phyloP scores from a whole-genome alignment of 2,888 invertebrate genomes.

The Branchinecta sandiegonensis region DNA sequence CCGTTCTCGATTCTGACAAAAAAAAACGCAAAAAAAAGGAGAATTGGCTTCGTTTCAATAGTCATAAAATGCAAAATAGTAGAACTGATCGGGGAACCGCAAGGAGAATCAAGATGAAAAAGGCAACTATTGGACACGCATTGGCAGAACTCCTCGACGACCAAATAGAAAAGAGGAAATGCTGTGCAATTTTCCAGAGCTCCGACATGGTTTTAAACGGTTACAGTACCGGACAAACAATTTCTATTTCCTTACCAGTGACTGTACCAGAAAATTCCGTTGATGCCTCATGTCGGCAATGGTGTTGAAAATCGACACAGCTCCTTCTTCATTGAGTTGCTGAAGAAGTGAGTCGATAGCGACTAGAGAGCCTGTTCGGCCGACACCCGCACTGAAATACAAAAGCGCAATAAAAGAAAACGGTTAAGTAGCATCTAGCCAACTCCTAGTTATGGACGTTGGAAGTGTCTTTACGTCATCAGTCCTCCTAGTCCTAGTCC shows the following conservation, averaged over 20 bases:
- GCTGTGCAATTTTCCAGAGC: background rate
- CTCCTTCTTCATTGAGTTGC: constrained; percentile 63
- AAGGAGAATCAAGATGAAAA: too few species aligned
- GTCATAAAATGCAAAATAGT: too few species aligned
- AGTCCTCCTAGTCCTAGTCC: too few species aligned
- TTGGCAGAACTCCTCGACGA: background rate
- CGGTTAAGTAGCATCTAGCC: too few species aligned
- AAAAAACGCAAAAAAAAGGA: too few species aligned
- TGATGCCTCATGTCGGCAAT: constrained; percentile 77
- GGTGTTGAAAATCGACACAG: constrained; percentile 76
- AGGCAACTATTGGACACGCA: too few species aligned
- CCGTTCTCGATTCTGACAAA: too few species aligned
- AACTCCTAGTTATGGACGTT: too few species aligned
- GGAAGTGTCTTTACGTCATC: too few species aligned
- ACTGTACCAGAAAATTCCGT: constrained; percentile 85
- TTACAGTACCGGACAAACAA: background rate
- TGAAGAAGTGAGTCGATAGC: constrained; percentile 79
- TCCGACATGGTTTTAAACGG: background rate
- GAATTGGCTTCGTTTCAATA: too few species aligned
- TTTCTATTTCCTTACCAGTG: constrained; percentile 44
- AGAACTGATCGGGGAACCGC: too few species aligned
- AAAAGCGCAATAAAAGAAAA: constrained; percentile 3
- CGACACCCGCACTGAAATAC: constrained; percentile 64
- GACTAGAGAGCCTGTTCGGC: constrained; percentile 83
- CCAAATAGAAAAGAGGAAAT: background rate